Evolutionary conservation across 1,140 invertebrate species (phyloP), one percentile per base, ranked within the genome.

Genomic region (Cotesia vestalis): DNA sequence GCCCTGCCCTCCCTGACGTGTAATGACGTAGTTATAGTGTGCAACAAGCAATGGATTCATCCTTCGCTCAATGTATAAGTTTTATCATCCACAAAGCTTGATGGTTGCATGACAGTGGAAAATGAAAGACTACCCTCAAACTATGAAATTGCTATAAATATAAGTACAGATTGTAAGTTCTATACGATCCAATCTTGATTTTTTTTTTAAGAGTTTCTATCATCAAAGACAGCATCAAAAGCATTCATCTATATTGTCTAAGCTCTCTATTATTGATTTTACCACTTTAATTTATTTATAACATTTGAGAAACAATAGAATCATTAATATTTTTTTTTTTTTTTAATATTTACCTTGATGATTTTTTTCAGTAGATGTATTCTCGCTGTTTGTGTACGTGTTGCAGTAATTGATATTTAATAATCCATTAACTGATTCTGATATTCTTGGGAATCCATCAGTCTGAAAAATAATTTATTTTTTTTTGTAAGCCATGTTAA

Each of bases 391-490:
- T 14, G 75, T 34, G 61, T 76, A 76, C 34, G 75, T 5, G 12
- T 72, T 46, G 61, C 75, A 76, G 66, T 73, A 76, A 53, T 71
- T 72, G 52, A 51, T 17, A 36, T 62, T 68, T 12, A 73, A 36
- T 27, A 34, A 53, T 53, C 59, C 46, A 46, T 71, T 60, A 3
- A 71, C 55, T 20, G 75, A 66, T 51, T 82, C 81, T 12, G 75
- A 64, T 55, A 83, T 52, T 69, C 79, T 77, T 36, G 67, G 74
- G 67, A 80, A 83, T 57, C 71, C 80, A 20, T 82, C 79, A 52
- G 75, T 74, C 81, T 83, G 75, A 35, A 81, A 82, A 55, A 59
- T 66, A 14, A 77, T 2, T 59, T 38, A 20, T 4, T 12, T n/a
- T 4, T 70, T 64, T 34, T 2, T 27, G 2, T 2, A 27, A 27